These are phyloP conservation scores for Scelioninae gen. 2 DNA, from an alignment of 2,888 invertebrate species.

Conservation along the genomic window DNA sequence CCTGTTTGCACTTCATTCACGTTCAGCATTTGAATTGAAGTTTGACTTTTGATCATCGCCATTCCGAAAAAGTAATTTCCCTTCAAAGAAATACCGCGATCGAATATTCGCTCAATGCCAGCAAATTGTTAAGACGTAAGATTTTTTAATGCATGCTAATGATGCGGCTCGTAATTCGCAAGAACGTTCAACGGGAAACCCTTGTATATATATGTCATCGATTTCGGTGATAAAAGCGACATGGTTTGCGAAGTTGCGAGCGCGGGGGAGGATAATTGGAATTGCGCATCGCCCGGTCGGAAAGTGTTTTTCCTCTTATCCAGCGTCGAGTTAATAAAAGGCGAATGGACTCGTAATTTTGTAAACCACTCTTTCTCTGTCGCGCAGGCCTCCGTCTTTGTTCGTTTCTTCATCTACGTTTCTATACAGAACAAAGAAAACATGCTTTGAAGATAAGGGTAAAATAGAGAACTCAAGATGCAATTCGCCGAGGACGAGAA, in stretches of 20 bases:
- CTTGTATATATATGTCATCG: slow-evolving; percentile 41
- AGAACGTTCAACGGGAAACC: neutral
- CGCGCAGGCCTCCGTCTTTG: slow-evolving; percentile 12
- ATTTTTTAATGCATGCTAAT: slow-evolving; percentile 28
- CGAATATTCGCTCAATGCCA: neutral
- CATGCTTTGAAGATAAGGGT: slow-evolving; percentile 49
- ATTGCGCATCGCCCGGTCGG: slow-evolving; percentile 43
- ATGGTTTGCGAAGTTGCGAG: slow-evolving; percentile 41
- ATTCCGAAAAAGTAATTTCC: too few species aligned
- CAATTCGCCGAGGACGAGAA: slow-evolving; percentile 31
- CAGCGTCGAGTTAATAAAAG: slow-evolving; percentile 65
- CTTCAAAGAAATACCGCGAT: neutral
- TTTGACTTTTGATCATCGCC: too few species aligned
- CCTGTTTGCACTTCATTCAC: too few species aligned
- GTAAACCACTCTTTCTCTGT: slow-evolving; percentile 44
- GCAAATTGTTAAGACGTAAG: neutral
- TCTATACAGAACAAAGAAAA: slow-evolving; percentile 60
- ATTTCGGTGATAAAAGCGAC: slow-evolving; percentile 39
- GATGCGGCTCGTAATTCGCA: slow-evolving; percentile 19
- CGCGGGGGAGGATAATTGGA: slow-evolving; percentile 48
- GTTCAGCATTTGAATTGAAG: too few species aligned
- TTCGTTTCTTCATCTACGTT: slow-evolving; percentile 35
- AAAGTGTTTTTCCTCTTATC: slow-evolving; percentile 49
- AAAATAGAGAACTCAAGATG: slow-evolving; percentile 29
- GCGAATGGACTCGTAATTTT: slow-evolving; percentile 68